Percentiles rank a stretch among this genome's conserved stretches.
Conservation (phyloP, 1,140 invertebrate genomes). For the Vanessa atalanta region DNA sequence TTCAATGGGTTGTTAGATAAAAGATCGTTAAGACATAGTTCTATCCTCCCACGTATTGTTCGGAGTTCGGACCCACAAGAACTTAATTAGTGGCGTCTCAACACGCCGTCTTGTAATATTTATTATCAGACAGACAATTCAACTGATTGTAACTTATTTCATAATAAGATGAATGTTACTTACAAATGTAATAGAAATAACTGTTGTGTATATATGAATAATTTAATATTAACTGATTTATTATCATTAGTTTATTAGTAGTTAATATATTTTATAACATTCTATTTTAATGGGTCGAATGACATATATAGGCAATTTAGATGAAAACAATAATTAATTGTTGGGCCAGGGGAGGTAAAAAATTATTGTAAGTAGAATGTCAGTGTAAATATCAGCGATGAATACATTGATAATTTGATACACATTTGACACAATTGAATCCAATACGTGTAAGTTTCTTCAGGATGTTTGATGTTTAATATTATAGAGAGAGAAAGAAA, state of each 20-base stretch:
- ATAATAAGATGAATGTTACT: conserved; percentile 48
- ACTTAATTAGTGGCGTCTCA: conserved; percentile 72
- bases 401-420: too few relatives aligned
- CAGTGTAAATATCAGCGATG: too few relatives aligned
- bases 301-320: too few relatives aligned
- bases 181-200: conserved; percentile 39
- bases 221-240: neutral
- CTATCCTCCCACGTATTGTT: conserved; percentile 56
- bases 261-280: neutral
- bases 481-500: too few relatives aligned
- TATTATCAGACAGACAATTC: conserved; percentile 61
- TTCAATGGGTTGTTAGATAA: conserved; percentile 18
- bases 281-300: too few relatives aligned
- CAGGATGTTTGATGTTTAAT: too few relatives aligned
- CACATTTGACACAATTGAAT: too few relatives aligned
- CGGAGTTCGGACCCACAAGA: conserved; percentile 61
- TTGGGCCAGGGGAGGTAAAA: too few relatives aligned
- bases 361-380: too few relatives aligned
- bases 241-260: neutral
- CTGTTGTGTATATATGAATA: conserved; percentile 20
- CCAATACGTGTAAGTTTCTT: too few relatives aligned
- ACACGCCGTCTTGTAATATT: conserved; percentile 58
- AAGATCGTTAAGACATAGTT: conserved; percentile 24
- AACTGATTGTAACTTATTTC: conserved; percentile 58
- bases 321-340: too few relatives aligned